Evolutionary conservation across 2,113 vertebrate genomes (phyloP).

Genomic region (Rhadina sibilatrix): DNA sequence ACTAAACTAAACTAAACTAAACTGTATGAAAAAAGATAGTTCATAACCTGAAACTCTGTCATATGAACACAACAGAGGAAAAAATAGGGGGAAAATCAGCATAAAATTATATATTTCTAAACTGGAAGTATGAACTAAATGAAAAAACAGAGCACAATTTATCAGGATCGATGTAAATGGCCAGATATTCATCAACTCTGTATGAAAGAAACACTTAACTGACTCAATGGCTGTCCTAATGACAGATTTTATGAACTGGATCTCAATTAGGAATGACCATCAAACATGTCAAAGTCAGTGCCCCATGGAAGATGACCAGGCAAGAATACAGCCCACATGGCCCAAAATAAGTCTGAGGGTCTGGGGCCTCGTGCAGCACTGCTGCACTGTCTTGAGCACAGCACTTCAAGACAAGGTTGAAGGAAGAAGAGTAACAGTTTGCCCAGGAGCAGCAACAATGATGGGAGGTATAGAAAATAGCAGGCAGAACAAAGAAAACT

Average conservation of each 20-base stretch:
- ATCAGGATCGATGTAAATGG: neutral
- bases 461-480: neutral
- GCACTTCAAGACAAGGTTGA: neutral
- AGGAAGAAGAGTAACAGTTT: neutral
- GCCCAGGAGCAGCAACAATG: neutral
- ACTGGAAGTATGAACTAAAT: neutral
- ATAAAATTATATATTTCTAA: neutral
- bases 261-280: neutral
- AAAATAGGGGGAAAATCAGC: neutral
- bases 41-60: neutral
- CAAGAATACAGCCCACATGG: neutral
- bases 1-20: neutral
- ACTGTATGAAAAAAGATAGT: neutral
- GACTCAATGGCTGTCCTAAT: neutral
- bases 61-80: neutral
- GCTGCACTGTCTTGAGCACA: neutral
- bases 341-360: neutral
- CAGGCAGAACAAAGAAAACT: neutral
- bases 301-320: neutral
- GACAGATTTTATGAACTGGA: neutral
- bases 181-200: neutral
- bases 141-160: neutral
- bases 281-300: neutral
- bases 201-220: neutral
- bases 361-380: neutral